phyloP scores from a whole-genome alignment of 2,888 invertebrate genomes.

The Spodoptera littoralis region DNA sequence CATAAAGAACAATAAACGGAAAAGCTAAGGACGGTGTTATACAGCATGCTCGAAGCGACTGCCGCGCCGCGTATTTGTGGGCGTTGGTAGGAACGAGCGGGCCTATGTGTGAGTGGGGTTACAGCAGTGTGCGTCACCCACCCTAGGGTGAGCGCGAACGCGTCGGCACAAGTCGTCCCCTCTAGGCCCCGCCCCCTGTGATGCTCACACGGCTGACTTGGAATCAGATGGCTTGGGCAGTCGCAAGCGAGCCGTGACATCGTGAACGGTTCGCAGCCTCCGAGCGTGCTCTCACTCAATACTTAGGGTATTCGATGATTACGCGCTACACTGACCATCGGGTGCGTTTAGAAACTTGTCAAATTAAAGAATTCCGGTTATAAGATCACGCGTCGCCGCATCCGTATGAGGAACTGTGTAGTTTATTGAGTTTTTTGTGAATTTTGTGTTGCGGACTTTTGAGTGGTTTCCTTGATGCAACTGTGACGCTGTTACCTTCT shows the following conservation, averaged over 20 bases:
- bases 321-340: slow-evolving; percentile 84
- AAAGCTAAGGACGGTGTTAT: slow-evolving; percentile 56
- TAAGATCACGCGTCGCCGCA: slow-evolving; percentile 69
- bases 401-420: slow-evolving; percentile 74
- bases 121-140: slow-evolving; percentile 75
- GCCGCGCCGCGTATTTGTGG: slow-evolving; percentile 54
- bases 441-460: slow-evolving; percentile 67
- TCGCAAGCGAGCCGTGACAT: slow-evolving; percentile 88
- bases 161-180: slow-evolving; percentile 65
- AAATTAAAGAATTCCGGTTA: slow-evolving; percentile 82
- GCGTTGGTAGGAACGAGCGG: slow-evolving; percentile 55
- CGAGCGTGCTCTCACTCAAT: slow-evolving; percentile 75
- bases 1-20: slow-evolving; percentile 46
- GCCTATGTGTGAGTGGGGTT: slow-evolving; percentile 53
- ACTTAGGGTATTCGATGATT: slow-evolving; percentile 85
- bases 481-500: slow-evolving; percentile 60
- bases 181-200: slow-evolving; percentile 80
- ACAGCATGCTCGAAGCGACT: slow-evolving; percentile 58
- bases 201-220: slow-evolving; percentile 89
- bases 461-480: slow-evolving; percentile 61
- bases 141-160: slow-evolving; percentile 73
- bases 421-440: slow-evolving; percentile 72
- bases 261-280: slow-evolving; percentile 87
- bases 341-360: slow-evolving; percentile 81
- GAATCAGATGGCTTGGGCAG: slow-evolving; percentile 88